Evolutionary conservation across 2,888 invertebrate species (phyloP), one percentile per base, ranked within the genome.

Genomic region (Athalia rosae): DNA sequence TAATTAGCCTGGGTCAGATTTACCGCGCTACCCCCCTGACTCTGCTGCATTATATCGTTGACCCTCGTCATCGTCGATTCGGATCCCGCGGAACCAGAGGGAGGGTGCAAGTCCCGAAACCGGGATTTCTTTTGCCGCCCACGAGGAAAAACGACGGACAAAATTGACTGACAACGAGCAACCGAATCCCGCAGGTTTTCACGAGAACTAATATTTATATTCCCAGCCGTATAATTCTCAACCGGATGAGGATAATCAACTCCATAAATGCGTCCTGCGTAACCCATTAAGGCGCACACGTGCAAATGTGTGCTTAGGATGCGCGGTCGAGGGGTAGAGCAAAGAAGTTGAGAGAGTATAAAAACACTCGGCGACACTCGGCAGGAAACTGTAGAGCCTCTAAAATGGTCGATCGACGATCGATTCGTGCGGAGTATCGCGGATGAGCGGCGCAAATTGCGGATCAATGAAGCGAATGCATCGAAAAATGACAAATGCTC

Each of bases 181-280:
- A 2, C 28, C 28, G 28, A 28, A 28, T 28, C 28, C 28, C 28
- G 28, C 28, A 28, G 61, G 48, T 62, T 62, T 48, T 59, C 48
- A 41, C 47, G 4, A 48, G 61, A 28, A 61, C 71, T 74, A 74
- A 74, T 74, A 61, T 74, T 74, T 74, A 62, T 74, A 62, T 74
- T 74, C 61, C 74, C 71, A 58, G 50, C 48, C 74, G 47, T 74
- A 45, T 28, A 74, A 74, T 74, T 74, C 74, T 74, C 62, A 28
- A 15, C 41, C n/a, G 9, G 67, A 28, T 7, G 74, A 41, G 48
- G 28, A 61, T 62, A 62, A 74, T 74, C 62, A 59, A 61, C 74
- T 48, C 61, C 45, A 47, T 48, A 74, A 74, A 74, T 74, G 28
- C 48, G 58, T 48, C 74, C 15, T 61, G 74, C 61, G 59, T 74